phyloP scores from a whole-genome alignment of 2,113 vertebrate genomes.

The Callorhinus ursinus region DNA sequence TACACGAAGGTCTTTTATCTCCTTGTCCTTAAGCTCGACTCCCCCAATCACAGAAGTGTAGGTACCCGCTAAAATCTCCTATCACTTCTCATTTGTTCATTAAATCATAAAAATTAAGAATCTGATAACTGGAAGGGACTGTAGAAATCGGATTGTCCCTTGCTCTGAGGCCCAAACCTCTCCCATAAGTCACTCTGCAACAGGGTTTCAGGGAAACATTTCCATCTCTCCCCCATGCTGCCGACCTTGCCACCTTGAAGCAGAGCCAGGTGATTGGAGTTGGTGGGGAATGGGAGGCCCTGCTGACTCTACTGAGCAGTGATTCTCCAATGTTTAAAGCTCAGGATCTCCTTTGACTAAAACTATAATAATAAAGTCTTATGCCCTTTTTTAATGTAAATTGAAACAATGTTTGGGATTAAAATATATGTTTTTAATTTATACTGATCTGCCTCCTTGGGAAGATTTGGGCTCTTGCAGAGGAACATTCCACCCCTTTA shows the following conservation, averaged over 20 bases:
- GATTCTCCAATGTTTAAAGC: background rate
- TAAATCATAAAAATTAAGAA: conserved; percentile 29
- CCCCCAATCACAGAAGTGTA: background rate
- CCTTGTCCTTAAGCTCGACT: background rate
- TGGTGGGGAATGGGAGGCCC: background rate
- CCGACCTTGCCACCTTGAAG: background rate
- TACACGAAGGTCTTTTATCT: background rate
- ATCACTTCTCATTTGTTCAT: conserved; percentile 2
- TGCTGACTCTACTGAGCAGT: background rate
- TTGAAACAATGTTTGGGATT: background rate
- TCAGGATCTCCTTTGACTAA: background rate
- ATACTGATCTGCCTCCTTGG: background rate
- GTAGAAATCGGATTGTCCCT: background rate
- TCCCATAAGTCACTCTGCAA: background rate
- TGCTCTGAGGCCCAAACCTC: background rate
- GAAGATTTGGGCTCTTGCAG: background rate
- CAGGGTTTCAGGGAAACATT: background rate
- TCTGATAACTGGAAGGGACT: background rate
- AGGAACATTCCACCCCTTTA: background rate
- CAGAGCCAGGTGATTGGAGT: background rate
- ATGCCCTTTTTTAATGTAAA: background rate
- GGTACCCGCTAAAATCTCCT: background rate
- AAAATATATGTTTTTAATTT: background rate
- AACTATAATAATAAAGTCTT: background rate
- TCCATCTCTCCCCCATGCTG: background rate